phyloP scores from a whole-genome alignment of 2,888 invertebrate species.

The Tortricodes alternella region DNA sequence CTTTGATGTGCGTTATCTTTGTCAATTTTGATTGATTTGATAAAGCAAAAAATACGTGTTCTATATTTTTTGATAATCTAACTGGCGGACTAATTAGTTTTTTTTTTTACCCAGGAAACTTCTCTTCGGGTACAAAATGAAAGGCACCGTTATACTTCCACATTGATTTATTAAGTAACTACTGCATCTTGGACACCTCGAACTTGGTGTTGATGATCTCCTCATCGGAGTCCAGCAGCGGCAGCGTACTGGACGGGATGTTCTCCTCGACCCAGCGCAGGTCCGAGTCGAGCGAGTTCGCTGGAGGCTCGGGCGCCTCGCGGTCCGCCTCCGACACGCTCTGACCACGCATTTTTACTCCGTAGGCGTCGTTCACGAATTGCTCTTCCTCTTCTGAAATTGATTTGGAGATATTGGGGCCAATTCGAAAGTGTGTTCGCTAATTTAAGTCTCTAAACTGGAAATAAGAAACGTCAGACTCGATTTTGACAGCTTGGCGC shows the following conservation, averaged over 20 bases:
- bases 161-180: conserved; percentile 48
- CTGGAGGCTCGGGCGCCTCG: conserved; percentile 41
- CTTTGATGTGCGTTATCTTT: no score
- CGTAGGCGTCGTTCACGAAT: conserved; percentile 93
- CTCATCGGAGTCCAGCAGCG: conserved; percentile 87
- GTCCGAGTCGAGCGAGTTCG: conserved; percentile 69
- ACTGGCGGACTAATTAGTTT: no score
- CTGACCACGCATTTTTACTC: conserved; percentile 87
- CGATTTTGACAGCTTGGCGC: no score
- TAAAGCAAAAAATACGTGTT: no score
- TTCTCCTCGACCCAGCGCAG: conserved; percentile 96
- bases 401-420: not conserved
- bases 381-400: conserved; percentile 89
- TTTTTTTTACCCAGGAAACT: no score
- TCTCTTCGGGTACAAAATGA: not conserved
- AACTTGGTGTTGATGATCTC: conserved; percentile 93
- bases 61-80: no score
- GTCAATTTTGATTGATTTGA: no score
- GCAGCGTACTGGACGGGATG: conserved; percentile 90
- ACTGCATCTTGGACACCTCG: conserved; percentile 95
- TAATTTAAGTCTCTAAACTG: no score
- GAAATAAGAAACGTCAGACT: no score
- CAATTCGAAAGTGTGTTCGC: no score
- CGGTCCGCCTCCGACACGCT: conserved; percentile 42
- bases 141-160: conserved; percentile 6